Conservation (phyloP, 2,113 vertebrate species). For the Aptenodytes patagonicus region DNA sequence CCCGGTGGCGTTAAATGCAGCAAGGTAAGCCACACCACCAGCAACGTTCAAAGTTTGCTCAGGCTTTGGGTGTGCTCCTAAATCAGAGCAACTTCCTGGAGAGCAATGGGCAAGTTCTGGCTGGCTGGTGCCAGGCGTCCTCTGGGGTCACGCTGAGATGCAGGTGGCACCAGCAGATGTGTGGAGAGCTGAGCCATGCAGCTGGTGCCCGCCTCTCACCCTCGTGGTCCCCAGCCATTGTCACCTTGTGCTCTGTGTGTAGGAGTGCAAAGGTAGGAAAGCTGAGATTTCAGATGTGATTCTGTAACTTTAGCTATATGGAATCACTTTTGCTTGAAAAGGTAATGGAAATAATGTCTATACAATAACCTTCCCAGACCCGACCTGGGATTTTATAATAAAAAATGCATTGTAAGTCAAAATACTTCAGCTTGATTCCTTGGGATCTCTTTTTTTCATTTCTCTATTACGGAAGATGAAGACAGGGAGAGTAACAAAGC, state of each 20-base stretch:
- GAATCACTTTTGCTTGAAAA: constrained; percentile 1
- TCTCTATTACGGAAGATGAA: background rate
- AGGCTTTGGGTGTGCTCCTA: background rate
- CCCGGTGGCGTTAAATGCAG: background rate
- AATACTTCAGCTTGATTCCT: constrained; percentile 31
- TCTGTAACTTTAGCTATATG: background rate
- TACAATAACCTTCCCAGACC: background rate
- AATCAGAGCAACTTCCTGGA: background rate
- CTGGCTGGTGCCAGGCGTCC: background rate
- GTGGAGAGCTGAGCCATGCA: background rate
- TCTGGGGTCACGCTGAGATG: background rate
- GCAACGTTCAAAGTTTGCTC: background rate
- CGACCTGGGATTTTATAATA: constrained; percentile 4
- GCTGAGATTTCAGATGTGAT: background rate
- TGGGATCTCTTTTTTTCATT: background rate
- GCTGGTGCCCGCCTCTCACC: background rate
- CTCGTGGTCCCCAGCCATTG: rapidly evolving
- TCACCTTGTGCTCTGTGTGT: background rate
- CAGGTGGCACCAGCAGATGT: background rate
- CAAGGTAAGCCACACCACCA: background rate
- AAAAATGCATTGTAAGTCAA: background rate
- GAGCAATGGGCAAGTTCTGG: background rate
- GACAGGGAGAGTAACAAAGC: background rate
- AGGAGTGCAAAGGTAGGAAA: background rate
- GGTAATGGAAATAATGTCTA: background rate